phyloP scores from a whole-genome alignment of 2,113 vertebrate species.

The Mionectes macconnelli region DNA sequence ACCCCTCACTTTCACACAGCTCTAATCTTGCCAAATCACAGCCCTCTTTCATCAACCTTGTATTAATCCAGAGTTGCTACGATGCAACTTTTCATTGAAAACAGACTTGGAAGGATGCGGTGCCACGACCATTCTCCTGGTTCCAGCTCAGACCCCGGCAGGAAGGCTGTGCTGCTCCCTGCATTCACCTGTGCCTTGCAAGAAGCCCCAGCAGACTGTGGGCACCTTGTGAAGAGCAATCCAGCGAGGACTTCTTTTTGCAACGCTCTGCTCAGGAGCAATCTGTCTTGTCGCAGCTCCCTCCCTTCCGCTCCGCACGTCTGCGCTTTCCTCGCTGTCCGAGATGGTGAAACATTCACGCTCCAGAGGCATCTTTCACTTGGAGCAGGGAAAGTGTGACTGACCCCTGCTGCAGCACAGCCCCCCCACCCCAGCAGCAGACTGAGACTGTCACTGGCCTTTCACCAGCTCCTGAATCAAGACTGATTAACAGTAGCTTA shows the following conservation, averaged over 20 bases:
- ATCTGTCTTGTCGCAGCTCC: neutral
- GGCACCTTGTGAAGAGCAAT: neutral
- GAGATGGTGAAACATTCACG: accelerated
- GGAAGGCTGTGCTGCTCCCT: neutral
- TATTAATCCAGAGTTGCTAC: neutral
- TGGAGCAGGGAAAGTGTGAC: neutral
- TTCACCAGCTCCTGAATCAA: slow-evolving; percentile 11
- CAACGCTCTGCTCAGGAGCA: accelerated
- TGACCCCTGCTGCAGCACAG: neutral
- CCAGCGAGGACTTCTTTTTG: no score
- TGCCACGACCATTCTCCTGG: accelerated
- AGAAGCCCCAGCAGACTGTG: neutral
- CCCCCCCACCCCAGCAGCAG: neutral
- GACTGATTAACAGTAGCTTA: neutral
- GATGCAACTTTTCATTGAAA: neutral
- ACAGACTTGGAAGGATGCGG: neutral
- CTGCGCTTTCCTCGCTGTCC: accelerated
- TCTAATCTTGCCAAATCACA: neutral
- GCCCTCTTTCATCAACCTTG: neutral
- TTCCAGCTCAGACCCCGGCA: accelerated
- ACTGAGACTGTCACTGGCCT: neutral
- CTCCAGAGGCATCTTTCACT: neutral
- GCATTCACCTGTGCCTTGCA: neutral
- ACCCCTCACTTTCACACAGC: neutral
- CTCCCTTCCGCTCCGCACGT: neutral